Percentiles rank a stretch among this genome's conserved stretches.
phyloP scores from a whole-genome alignment of 2,797 vertebrate genomes.

The Sus cebifrons region DNA sequence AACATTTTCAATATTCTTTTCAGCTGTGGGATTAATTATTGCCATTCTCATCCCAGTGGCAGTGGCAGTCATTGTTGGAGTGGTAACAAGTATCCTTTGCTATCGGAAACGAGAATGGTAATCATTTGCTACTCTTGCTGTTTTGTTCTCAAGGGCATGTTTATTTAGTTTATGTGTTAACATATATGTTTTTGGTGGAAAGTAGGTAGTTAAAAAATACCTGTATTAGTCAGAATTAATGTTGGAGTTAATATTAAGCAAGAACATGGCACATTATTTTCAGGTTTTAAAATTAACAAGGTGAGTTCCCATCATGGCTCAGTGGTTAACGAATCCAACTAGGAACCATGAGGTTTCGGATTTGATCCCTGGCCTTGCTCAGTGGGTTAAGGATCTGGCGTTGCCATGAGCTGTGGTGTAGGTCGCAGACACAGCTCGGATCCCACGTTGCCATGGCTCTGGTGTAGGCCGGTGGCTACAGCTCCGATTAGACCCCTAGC shows the following conservation, averaged over 20 bases:
- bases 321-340: no score
- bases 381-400: no score
- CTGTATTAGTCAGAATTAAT: background rate
- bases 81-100: constrained; percentile 93
- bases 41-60: constrained; percentile 95
- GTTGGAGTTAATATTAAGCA: constrained; percentile 7
- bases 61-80: constrained; percentile 91
- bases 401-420: no score
- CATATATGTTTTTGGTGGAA: background rate
- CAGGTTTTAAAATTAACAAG: constrained; percentile 37
- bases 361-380: no score
- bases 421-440: no score
- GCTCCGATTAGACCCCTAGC: no score
- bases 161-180: background rate
- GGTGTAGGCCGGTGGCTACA: no score
- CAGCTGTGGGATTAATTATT: constrained; percentile 94
- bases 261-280: constrained; percentile 10
- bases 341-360: no score
- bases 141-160: background rate
- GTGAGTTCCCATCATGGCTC: no score
- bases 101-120: constrained; percentile 98
- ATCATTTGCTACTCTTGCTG: constrained; percentile 48
- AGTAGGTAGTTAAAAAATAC: background rate
- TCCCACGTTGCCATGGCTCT: no score
- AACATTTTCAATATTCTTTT: constrained; percentile 1